Evolutionary conservation across 37 sponge, comb jelly and placozoan species (phyloP), one percentile per base, ranked within the genome.

Genomic region (Spongilla lacustris): DNA sequence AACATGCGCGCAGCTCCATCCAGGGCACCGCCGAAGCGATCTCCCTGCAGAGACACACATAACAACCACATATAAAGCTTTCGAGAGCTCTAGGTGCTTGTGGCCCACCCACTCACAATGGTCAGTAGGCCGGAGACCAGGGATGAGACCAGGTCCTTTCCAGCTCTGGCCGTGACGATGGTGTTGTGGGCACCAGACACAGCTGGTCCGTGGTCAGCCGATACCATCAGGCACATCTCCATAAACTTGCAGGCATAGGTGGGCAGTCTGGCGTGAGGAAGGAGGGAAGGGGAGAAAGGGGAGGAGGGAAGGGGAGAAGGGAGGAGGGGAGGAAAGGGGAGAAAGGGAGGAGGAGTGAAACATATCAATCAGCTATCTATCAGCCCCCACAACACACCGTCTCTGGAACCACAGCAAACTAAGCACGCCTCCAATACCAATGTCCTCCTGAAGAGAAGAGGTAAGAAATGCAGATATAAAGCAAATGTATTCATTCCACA

Each of bases 101-200:
- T n/a, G n/a, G n/a, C n/a, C n/a, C n/a, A n/a, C n/a, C 26, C 31
- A 76, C 91, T 86, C 38, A 91, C 98, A 30, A 98, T 94, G 73
- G 98, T 98, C 58, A 98, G 93, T 0, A 98, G 87, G 24, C 98
- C 98, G 32, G 96, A 96, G 66, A 93, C 79, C 28, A 98, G 83
- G 9, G 96, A 98, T 66, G 98, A 98, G 21, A 98, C 91, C 36
- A 98, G 95, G 81, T 98, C 98, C 78, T 98, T 98, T 36, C 98
- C 98, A 4, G 98, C 98, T 17, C 98, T 48, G 1, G 98, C 93
- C 2, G 98, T 84, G 25, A 98, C 91, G 68, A 98, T 98, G 41
- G 98, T 98, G 86, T 98, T 98, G 93, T 98, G 98, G 0, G 98
- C 98, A 9, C 98, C 98, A 28, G 98, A 98, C 77, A 98, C 98